Conservation (phyloP, 2,113 vertebrate genomes). For the Tapirus terrestris region DNA sequence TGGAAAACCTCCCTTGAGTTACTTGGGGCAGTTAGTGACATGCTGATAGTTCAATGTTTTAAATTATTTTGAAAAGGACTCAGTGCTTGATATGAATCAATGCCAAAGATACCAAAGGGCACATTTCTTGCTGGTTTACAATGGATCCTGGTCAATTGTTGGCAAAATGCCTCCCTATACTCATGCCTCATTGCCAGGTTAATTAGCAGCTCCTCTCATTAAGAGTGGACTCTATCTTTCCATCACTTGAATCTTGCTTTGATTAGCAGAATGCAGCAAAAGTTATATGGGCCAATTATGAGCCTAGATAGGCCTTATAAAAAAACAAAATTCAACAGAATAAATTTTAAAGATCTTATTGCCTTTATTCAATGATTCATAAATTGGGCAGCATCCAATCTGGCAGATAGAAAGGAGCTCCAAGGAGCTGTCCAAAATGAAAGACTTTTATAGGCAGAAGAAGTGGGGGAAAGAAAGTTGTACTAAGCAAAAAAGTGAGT, state of each 20-base stretch:
- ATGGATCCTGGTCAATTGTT: background rate
- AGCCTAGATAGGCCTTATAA: constrained; percentile 84
- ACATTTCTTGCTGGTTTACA: background rate
- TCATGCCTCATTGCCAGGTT: background rate
- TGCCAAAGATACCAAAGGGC: background rate
- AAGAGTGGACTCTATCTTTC: background rate
- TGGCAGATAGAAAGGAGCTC: too few species aligned
- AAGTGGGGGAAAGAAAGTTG: too few species aligned
- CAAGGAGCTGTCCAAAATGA: too few species aligned
- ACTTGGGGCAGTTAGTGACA: too few species aligned
- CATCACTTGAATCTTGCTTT: background rate
- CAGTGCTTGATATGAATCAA: background rate
- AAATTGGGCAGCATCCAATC: too few species aligned
- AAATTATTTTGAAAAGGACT: background rate
- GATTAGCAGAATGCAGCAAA: background rate
- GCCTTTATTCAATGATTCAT: too few species aligned
- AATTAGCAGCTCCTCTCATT: background rate
- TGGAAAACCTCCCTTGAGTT: too few species aligned
- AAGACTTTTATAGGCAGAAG: too few species aligned
- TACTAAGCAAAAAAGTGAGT: too few species aligned
- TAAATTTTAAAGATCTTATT: too few species aligned
- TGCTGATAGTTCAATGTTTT: background rate
- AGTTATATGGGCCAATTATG: constrained; percentile 85
- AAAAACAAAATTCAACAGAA: too few species aligned
- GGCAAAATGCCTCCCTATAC: background rate